Conservation (phyloP, 1,140 invertebrate species). For the Phymorhynchus buccinoides region DNA sequence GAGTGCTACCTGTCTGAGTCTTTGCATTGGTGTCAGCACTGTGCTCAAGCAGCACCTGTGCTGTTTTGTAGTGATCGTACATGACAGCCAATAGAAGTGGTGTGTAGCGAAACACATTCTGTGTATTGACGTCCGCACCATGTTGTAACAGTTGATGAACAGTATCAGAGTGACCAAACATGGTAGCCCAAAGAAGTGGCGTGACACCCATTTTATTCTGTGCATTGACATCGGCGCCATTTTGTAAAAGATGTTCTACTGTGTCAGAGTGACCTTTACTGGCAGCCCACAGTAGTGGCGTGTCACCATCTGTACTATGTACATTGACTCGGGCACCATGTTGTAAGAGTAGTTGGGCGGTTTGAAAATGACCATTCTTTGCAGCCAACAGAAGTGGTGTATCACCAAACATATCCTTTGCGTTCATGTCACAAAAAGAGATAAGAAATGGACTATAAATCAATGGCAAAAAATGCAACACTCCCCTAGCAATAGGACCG, state of each 20-base stretch:
- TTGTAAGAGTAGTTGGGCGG: not conserved
- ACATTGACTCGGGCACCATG: not conserved
- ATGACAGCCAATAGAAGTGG: not conserved
- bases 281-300: not conserved
- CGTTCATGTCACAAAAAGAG: not conserved
- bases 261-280: not conserved
- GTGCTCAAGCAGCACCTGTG: too few species aligned
- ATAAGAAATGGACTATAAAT: too few species aligned
- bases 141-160: not conserved
- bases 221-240: constrained; percentile 11
- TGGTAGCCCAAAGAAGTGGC: not conserved
- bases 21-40: too few species aligned
- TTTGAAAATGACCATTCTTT: not conserved
- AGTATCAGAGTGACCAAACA: not conserved
- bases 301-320: not conserved
- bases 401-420: not conserved
- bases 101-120: not conserved
- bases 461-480: too few species aligned
- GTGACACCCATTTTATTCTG: not conserved
- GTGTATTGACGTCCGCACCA: not conserved
- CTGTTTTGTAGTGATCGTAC: not conserved
- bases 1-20: too few species aligned
- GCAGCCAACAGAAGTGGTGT: not conserved
- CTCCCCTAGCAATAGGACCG: too few species aligned
- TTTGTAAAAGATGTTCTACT: not conserved